phyloP scores from a whole-genome alignment of 2,113 vertebrate species.

The Rhombomys opimus region DNA sequence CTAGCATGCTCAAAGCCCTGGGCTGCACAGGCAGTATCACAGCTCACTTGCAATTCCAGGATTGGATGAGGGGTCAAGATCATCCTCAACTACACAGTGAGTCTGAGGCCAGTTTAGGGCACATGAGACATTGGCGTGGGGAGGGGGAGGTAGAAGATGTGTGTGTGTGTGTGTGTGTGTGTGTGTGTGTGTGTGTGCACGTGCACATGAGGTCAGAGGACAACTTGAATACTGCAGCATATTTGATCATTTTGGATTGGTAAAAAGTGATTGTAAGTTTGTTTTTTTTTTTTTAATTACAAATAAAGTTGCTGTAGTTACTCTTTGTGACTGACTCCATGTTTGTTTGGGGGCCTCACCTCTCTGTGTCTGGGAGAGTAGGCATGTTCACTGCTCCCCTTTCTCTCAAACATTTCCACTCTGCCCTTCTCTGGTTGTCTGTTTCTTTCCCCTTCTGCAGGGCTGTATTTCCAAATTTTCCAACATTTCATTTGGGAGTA shows the following conservation, averaged over 20 bases:
- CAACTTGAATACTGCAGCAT: neutral
- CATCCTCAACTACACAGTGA: neutral
- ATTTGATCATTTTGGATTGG: neutral
- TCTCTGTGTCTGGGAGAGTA: neutral
- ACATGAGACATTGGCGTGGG: no score
- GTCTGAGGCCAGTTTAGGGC: neutral
- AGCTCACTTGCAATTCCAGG: neutral
- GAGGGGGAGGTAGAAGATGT: neutral
- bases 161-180: neutral
- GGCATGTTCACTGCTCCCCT: neutral
- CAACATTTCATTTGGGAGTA: neutral
- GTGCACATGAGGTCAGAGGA: neutral
- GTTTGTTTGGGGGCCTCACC: neutral
- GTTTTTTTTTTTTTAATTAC: neutral
- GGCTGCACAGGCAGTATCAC: neutral
- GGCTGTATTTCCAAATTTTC: neutral
- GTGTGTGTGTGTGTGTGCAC: neutral
- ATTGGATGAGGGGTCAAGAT: neutral
- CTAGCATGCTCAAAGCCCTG: neutral
- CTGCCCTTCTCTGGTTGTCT: neutral
- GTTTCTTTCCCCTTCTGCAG: neutral
- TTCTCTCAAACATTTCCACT: neutral
- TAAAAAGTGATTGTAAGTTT: neutral
- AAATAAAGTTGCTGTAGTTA: neutral
- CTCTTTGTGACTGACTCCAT: neutral